Base-by-base conservation (phyloP, 1,140 invertebrate species). In the Monomorium pharaonis region DNA sequence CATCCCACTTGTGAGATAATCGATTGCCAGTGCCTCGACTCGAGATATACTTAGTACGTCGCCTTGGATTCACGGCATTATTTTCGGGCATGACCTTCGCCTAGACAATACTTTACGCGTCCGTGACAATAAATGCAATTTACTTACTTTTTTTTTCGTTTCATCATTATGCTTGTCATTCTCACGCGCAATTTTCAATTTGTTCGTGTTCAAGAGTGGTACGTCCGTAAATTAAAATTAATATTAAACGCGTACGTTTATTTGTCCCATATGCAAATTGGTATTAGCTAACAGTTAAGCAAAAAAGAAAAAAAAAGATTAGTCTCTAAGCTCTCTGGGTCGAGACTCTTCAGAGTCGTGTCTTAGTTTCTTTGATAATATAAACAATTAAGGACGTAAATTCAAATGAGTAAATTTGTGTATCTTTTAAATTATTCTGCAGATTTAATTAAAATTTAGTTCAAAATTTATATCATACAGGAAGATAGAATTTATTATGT, bases 61-160 rank as follows among this genome's bases (percentile, higher is more conserved):
- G 37, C 51, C 65, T 81, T 72, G 67, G 44, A 83, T 83, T 51
- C 14, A 3, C 30, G 16, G 44, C 30, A 72, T 83, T 81, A 81
- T 58, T 72, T 83, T 83, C 24, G 37, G 37, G 37, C 24, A 58
- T 65, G 47, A 44, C 60, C 76, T 42, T 83, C 37, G 24, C 78
- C 18, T 69, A 58, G 37, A 56, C 30, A 81, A 24, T 30, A 18
- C 21, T 30, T 30, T 6, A 18, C 18, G 4, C 3, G n/a, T 5
- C 49, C 6, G 44, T 21, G 72, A 27, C 9, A 37, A 7, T 16
- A 9, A 69, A 12, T 18, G 12, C 10, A 21, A 37, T 37, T 24
- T n/a, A n/a, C n/a, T n/a, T n/a, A n/a, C n/a, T n/a, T n/a, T n/a
- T 44, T 9, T 44, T 44, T 7, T 67, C 44, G 9, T 67, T 10